Evolutionary conservation across 2,113 vertebrate species (phyloP), one percentile per base, ranked within the genome.

Genomic region (Abramis brama): DNA sequence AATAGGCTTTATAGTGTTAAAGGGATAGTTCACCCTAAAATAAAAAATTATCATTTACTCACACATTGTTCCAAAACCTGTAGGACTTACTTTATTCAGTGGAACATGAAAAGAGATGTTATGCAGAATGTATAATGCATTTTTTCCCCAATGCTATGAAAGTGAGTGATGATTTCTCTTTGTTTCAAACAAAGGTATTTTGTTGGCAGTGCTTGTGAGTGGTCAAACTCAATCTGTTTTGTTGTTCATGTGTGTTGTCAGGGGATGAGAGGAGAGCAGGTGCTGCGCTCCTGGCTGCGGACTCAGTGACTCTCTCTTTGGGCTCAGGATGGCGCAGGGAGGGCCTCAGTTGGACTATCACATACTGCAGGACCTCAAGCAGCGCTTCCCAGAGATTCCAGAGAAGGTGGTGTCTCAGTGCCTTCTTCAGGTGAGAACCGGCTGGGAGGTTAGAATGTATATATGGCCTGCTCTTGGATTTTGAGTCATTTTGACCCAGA

Each of bases 301-400:
- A 93, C 94, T 88, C 92, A 92, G 95, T 99, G 96, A 98, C 92
- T 94, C 93, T 93, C 76, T 80, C 93, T 90, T 91, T 92, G 86
- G 78, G 91, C 93, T 96, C 94, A 96, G 96, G 95, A 99, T 99
- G 98, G 98, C 98, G 94, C 97, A 99, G 92, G 95, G 96, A 91
- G 96, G 95, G 91, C 95, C 95, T 86, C 97, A 98, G 89, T 94
- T 98, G 64, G 97, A 99, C 30, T 94, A 96, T 92, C 96, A 98
- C 95, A 94, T 99, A 94, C 96, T 99, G 94, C 97, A 97, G 93
- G 97, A 99, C 93, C 98, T 99, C 90, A 98, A 97, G 89, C 97
- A 98, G 90, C 97, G 96, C 87, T 99, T 99, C 91, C 98, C 98
- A 82, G 98, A 99, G 95, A 99, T 99, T 94, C 98, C 98, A 77